These are phyloP conservation scores for Sula dactylatra DNA, from an alignment of 2,113 vertebrate genomes.

Conservation along the genomic window DNA sequence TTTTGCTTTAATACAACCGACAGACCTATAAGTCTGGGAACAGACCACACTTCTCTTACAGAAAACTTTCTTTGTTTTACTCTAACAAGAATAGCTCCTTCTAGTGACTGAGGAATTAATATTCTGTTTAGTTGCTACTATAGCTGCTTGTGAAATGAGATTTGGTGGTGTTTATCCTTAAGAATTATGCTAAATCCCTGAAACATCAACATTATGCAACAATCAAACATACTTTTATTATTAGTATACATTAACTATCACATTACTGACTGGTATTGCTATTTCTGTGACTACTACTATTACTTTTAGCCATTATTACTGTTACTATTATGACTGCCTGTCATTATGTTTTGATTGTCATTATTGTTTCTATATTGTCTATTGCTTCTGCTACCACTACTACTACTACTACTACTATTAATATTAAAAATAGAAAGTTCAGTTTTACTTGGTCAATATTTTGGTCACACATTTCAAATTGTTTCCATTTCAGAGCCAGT, in stretches of 20 bases:
- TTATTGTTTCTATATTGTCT: background rate
- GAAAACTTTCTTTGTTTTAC: background rate
- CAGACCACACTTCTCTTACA: background rate
- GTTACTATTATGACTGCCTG: background rate
- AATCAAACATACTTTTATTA: background rate
- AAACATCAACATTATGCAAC: background rate
- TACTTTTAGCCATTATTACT: background rate
- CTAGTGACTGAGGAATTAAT: background rate
- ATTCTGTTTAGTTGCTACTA: background rate
- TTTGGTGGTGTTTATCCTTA: background rate
- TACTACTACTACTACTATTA: background rate
- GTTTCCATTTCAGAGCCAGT: background rate
- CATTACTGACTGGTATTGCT: background rate
- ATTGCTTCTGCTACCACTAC: background rate
- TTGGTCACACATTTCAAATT: background rate
- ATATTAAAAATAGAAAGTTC: background rate
- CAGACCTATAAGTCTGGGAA: background rate
- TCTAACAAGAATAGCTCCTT: background rate
- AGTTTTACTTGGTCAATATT: background rate
- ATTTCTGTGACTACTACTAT: background rate
- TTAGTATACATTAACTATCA: background rate
- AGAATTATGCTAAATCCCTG: background rate
- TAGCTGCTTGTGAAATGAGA: background rate
- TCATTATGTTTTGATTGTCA: background rate
- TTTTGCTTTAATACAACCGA: background rate